Base-by-base conservation (phyloP, 2,888 invertebrate genomes). In the Scaptomyza polygonia region DNA sequence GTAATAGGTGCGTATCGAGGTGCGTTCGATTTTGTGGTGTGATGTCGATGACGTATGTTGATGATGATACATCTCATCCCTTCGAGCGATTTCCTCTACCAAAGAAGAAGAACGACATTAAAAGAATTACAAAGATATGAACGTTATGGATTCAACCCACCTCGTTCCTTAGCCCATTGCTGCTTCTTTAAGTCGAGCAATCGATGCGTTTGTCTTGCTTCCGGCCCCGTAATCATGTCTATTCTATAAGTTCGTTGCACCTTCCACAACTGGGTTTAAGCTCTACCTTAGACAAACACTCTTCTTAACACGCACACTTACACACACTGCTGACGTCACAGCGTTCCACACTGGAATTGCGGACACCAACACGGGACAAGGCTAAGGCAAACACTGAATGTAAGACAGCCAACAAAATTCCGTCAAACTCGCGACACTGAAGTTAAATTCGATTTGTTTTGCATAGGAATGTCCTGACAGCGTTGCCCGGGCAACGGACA, bases 131-230 rank as follows among this genome's bases (percentile, higher is more conserved):
- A 12, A 29, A 7, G 0, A 7, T 14, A 25, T 25, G 11, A 11
- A 12, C 6, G 1, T 9, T 11, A 4, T n/a, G 12, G 14, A 5
- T 36, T 9, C 18, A 14, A 58, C 91, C 89, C 93, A 97, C 98
- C 97, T 94, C 95, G 94, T 93, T 98, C 98, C 92, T 94, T 95
- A 83, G 97, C 97, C 98, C 98, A 98, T 94, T 98, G 97, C 89
- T 96, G 93, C 91, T 95, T 95, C 92, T 98, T 98, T 92, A 96
- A 95, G 93, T 98, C 97, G 88, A 97, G 93, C 90, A 97, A 93
- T 75, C 96, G 95, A 62, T 91, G 91, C 65, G 88, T 85, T 78
- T 90, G 89, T 55, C 88, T 84, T 49, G 89, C 89, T 75, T 87
- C 90, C 62, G 90, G 82, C 40, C 90, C 90, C 53, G 90, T 90